phyloP scores from a whole-genome alignment of 2,113 vertebrate genomes.

The Melospiza georgiana region DNA sequence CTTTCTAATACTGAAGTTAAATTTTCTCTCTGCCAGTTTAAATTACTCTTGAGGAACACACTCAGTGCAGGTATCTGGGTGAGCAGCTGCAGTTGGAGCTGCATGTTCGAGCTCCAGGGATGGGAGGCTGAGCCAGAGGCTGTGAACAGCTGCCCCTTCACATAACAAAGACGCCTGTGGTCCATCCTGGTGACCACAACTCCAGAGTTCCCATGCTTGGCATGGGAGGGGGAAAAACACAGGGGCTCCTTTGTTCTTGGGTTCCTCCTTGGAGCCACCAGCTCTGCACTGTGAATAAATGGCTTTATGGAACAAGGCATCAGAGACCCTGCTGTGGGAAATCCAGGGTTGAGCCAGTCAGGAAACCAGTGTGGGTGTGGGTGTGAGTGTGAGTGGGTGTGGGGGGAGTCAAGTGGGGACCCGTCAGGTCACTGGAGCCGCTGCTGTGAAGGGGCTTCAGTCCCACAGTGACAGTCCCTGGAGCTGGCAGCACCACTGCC shows the following conservation, averaged over 20 bases:
- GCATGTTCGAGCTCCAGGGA: fast-evolving
- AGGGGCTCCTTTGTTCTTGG: fast-evolving
- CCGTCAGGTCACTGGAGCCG: fast-evolving
- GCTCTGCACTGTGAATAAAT: fast-evolving
- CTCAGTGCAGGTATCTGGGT: not conserved
- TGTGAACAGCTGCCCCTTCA: fast-evolving
- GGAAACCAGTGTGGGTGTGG: not conserved
- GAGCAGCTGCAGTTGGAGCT: not conserved
- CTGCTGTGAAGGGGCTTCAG: fast-evolving
- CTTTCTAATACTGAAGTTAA: not conserved
- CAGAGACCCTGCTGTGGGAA: fast-evolving
- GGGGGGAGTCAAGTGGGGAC: fast-evolving
- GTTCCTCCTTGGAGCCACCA: not conserved
- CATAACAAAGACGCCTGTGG: not conserved
- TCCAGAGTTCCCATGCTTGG: fast-evolving
- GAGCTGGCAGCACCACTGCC: fast-evolving
- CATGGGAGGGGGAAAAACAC: fast-evolving
- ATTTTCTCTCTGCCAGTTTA: not conserved
- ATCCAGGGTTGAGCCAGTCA: fast-evolving
- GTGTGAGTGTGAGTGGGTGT: not conserved
- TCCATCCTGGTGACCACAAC: not conserved
- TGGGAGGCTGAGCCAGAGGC: fast-evolving
- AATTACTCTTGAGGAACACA: not conserved
- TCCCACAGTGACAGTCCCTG: not conserved
- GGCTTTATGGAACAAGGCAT: fast-evolving